Evolutionary conservation across 2,797 vertebrate species (phyloP).

Genomic region (Distichodus sexfasciatus): DNA sequence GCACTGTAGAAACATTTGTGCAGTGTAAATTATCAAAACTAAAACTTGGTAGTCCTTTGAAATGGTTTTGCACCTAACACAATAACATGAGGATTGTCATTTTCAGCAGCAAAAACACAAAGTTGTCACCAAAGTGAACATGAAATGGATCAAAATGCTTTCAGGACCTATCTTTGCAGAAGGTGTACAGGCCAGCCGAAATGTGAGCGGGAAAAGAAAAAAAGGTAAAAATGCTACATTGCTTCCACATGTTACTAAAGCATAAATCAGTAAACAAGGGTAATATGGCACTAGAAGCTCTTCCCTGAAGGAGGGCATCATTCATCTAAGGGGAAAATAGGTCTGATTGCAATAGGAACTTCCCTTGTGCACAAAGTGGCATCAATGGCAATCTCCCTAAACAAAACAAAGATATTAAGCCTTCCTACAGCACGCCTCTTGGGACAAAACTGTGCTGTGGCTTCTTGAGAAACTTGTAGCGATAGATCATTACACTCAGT

Average conservation of each 20-base stretch:
- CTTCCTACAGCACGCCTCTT: constrained; percentile 63
- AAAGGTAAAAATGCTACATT: constrained; percentile 42
- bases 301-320: constrained; percentile 76
- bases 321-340: constrained; percentile 67
- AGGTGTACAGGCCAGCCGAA: constrained; percentile 37
- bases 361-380: constrained; percentile 33
- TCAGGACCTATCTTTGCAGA: constrained; percentile 23
- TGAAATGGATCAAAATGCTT: constrained; percentile 49
- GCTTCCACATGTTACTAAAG: constrained; percentile 38
- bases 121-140: constrained; percentile 49
- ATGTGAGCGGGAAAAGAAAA: constrained; percentile 6
- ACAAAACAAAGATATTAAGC: constrained; percentile 73
- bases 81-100: constrained; percentile 80
- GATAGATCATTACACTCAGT: constrained; percentile 44
- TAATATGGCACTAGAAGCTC: constrained; percentile 70
- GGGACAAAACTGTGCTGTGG: constrained; percentile 53
- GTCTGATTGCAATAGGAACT: constrained; percentile 50
- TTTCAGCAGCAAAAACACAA: constrained; percentile 75
- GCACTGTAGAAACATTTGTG: constrained; percentile 83
- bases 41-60: constrained; percentile 73
- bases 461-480: constrained; percentile 48
- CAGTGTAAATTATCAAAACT: constrained; percentile 84
- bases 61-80: constrained; percentile 76
- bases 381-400: constrained; percentile 41
- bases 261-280: constrained; percentile 51